Evolutionary conservation across 2,797 vertebrate genomes (phyloP).

Genomic region (Sebastes nivosus): DNA sequence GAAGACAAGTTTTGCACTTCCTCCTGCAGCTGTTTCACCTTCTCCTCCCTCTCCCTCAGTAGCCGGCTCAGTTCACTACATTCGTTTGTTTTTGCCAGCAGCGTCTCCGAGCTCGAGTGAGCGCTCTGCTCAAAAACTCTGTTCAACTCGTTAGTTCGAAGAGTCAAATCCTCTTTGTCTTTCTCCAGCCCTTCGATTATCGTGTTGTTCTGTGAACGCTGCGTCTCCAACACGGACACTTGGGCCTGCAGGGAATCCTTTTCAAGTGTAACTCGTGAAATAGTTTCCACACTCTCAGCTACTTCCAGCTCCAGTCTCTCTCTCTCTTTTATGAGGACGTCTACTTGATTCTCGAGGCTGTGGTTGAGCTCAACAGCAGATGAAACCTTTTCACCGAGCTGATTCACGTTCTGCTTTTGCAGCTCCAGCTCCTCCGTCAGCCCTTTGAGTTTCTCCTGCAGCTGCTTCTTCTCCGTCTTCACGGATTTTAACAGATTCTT

Average conservation of each 20-base stretch:
- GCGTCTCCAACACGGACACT: conserved; percentile 64
- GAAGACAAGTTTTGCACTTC: conserved; percentile 74
- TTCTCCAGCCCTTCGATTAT: conserved; percentile 70
- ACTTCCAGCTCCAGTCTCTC: conserved; percentile 75
- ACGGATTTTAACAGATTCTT: conserved; percentile 65
- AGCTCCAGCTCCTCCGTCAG: conserved; percentile 65
- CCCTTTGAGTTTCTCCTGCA: conserved; percentile 64
- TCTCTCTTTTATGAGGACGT: conserved; percentile 74
- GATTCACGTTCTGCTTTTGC: conserved; percentile 68
- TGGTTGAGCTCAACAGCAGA: conserved; percentile 46
- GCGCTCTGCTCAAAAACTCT: conserved; percentile 78
- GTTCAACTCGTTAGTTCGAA: conserved; percentile 73
- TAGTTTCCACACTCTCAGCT: conserved; percentile 51
- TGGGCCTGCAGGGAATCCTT: conserved; percentile 73
- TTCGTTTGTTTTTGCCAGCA: conserved; percentile 83
- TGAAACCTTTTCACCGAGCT: conserved; percentile 64
- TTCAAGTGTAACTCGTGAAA: conserved; percentile 67
- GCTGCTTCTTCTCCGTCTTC: conserved; percentile 73
- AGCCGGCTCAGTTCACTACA: conserved; percentile 72
- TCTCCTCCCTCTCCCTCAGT: conserved; percentile 76
- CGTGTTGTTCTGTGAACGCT: conserved; percentile 64
- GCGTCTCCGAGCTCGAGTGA: conserved; percentile 73
- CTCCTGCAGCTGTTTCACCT: conserved; percentile 63
- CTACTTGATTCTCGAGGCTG: conserved; percentile 72
- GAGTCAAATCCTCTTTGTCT: conserved; percentile 80